Evolutionary conservation across 2,888 invertebrate species (phyloP).

Genomic region (Metalampra italica): DNA sequence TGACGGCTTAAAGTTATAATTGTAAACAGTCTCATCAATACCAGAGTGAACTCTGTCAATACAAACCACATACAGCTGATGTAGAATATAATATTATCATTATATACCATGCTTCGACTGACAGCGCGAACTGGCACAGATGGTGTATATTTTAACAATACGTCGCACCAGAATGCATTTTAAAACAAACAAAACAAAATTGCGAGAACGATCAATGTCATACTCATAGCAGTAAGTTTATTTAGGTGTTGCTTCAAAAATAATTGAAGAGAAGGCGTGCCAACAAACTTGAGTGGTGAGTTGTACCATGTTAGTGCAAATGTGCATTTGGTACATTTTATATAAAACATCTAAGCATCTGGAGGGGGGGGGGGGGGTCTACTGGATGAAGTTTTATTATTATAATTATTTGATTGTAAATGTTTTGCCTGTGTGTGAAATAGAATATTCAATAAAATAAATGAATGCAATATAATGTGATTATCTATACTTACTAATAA

Average conservation of each 20-base stretch:
- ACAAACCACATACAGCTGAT: neutral
- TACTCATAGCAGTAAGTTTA: constrained; percentile 16
- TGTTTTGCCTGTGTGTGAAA: no score
- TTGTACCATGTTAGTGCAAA: neutral
- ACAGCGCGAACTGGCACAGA: neutral
- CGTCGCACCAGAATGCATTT: constrained; percentile 10
- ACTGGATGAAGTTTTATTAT: no score
- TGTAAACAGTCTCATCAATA: no score
- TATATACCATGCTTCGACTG: neutral
- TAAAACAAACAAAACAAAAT: constrained; percentile 19
- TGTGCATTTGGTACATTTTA: no score
- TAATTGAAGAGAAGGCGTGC: constrained; percentile 1
- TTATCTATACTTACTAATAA: no score
- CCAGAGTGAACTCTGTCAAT: no score
- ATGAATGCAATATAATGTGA: no score
- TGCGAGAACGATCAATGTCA: constrained; percentile 14
- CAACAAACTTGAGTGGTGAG: neutral
- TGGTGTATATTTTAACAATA: constrained; percentile 1
- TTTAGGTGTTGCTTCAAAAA: constrained; percentile 9
- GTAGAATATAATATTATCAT: neutral
- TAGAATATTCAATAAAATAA: no score
- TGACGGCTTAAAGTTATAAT: no score
- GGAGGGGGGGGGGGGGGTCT: no score
- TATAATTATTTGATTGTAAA: no score
- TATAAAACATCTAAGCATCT: no score